Base-by-base conservation (phyloP, 2,888 invertebrate genomes). In the Leptopterna dolabrata region DNA sequence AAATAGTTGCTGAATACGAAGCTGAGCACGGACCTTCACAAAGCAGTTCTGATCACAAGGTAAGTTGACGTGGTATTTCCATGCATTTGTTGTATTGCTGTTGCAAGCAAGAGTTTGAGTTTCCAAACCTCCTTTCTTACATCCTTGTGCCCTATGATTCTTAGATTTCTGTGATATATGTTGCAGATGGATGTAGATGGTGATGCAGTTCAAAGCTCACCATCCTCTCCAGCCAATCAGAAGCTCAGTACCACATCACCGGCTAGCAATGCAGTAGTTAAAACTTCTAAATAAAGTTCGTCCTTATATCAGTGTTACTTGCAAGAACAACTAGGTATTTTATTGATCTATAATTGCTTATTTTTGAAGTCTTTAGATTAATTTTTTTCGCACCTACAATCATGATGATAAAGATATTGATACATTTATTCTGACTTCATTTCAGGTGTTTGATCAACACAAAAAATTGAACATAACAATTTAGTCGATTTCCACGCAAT, bases 1-100 rank as follows among this genome's bases (percentile, higher is more conserved):
- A 94, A 24, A 95, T 97, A 51, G 93, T 98, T 82, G 95, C 96
- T 90, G 97, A 98, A 91, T 96, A 95, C 92, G 97, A 97, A 91
- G 95, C 95, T 43, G 96, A 96, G 90, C 94, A 95, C 90, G 90
- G 90, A 4, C 90, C 90, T 24, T 87, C 87, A n/a, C 55, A 86
- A 55, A 82, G 82, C 30, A 82, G 51, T 30, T n/a, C 87, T 1
- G 87, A 82, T n/a, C 24, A 16, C 7, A 86, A 86, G 87, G 87
- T 87, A 47, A 55, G 27, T 24, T 30, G 2, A 19, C 27, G 16
- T 36, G 9, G n/a, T 4, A 3, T 16, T 11, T 55, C 24, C 4
- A 7, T 36, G 7, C 36, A 36, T 36, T 36, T 36, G 7, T 36
- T 2, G 36, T 36, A 36, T 2, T 36, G n/a, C n/a, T n/a, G n/a